These are phyloP conservation scores for Myanophis thanlyinensis DNA, from an alignment of 2,113 vertebrate species.

Conservation along the genomic window DNA sequence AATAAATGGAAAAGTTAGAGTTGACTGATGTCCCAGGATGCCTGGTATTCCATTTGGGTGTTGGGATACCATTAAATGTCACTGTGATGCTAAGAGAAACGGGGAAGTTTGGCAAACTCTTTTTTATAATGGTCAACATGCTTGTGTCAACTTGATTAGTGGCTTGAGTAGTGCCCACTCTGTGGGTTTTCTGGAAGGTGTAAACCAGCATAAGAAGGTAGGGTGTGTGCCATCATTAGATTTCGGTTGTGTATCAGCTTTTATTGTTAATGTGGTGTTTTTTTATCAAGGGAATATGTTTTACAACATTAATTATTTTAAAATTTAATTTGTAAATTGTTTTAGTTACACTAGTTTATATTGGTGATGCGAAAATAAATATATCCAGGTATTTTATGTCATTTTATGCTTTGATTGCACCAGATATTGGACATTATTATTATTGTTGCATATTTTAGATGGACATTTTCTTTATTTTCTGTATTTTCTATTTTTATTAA, in stretches of 20 bases:
- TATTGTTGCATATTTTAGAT: background rate
- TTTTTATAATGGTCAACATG: background rate
- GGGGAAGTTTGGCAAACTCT: background rate
- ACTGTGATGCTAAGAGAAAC: background rate
- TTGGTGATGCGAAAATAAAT: background rate
- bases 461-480: background rate
- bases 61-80: background rate
- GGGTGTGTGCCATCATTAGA: background rate
- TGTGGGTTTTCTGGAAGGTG: background rate
- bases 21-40: background rate
- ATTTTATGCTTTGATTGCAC: background rate
- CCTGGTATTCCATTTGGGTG: background rate
- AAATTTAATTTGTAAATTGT: background rate
- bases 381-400: background rate
- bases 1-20: background rate
- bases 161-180: background rate
- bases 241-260: background rate
- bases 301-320: background rate
- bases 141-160: background rate
- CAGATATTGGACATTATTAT: background rate
- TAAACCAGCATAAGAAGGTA: background rate
- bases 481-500: constrained; percentile 2
- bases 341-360: background rate
- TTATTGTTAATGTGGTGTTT: background rate
- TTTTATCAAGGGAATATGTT: background rate